Evolutionary conservation across 1,140 invertebrate species (phyloP).

Genomic region (Choristoneura fumiferana): DNA sequence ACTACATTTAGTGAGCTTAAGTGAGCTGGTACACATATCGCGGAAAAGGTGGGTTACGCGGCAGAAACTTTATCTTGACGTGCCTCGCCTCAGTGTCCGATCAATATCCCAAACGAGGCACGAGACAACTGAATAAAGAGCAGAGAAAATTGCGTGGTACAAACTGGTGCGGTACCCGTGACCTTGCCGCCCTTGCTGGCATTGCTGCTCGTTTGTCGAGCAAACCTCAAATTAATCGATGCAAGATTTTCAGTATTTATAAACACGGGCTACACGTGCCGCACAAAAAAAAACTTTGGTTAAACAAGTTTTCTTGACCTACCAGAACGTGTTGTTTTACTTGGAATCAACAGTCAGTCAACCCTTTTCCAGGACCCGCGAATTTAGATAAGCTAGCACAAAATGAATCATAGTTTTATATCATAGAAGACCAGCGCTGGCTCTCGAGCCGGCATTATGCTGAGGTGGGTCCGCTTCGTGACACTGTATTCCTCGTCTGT

Average conservation of each 20-base stretch:
- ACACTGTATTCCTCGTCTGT: too few relatives aligned
- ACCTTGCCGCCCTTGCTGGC: slow-evolving; percentile 45
- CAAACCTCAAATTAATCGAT: slow-evolving; percentile 48
- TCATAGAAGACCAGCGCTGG: too few relatives aligned
- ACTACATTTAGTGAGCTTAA: background rate
- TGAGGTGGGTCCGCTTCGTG: too few relatives aligned
- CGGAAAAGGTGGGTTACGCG: background rate
- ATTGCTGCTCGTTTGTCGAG: slow-evolving; percentile 37
- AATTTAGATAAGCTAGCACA: too few relatives aligned
- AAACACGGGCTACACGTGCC: slow-evolving; percentile 29
- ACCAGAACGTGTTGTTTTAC: background rate
- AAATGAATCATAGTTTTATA: too few relatives aligned
- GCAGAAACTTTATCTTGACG: slow-evolving; percentile 16
- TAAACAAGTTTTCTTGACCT: background rate
- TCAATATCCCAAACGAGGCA: slow-evolving; percentile 31
- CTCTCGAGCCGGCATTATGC: too few relatives aligned
- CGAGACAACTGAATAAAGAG: slow-evolving; percentile 43
- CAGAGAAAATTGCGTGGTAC: slow-evolving; percentile 60
- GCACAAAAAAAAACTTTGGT: slow-evolving; percentile 3
- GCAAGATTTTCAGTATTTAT: slow-evolving; percentile 35
- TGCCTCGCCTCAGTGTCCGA: slow-evolving; percentile 24
- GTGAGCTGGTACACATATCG: background rate
- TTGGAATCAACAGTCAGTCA: too few relatives aligned
- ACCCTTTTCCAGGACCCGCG: too few relatives aligned
- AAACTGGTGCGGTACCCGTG: slow-evolving; percentile 66